Evolutionary conservation across 2,888 invertebrate species (phyloP), one percentile per base, ranked within the genome.

Genomic region (Cordilura impudica): DNA sequence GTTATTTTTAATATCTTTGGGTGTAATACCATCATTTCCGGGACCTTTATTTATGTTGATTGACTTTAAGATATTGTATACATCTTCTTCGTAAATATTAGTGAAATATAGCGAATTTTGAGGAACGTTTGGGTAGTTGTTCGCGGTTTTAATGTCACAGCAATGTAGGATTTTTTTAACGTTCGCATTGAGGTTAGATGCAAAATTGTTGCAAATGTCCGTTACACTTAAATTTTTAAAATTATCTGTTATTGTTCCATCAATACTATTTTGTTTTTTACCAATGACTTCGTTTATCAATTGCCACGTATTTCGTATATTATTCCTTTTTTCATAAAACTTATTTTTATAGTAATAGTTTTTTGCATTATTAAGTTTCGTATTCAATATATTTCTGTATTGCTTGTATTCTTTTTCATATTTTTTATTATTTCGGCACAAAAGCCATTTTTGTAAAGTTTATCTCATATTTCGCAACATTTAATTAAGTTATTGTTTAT

Each of bases 291-390:
- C n/a, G n/a, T n/a, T n/a, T n/a, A n/a, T n/a, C n/a, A n/a, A n/a
- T n/a, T n/a, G n/a, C n/a, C n/a, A n/a, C n/a, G n/a, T 78, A 39
- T 71, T 0, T 66, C 72, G 26, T 26, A 26, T 26, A 26, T n/a
- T n/a, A n/a, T n/a, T n/a, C n/a, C n/a, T n/a, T n/a, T 26, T 26
- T 26, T 5, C 26, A 26, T 26, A 3, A 26, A 26, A 5, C 3
- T 26, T 26, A 6, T 26, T 26, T 26, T 26, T 3, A 5, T 26
- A 26, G 6, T 26, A 26, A 6, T 26, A 26, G 26, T 6, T 26
- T 26, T 26, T 5, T 5, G 6, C 26, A 26, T 26, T 5, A 26
- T 26, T 6, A 3, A 26, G 6, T 26, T 26, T 5, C 6, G 3
- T 26, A 26, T 26, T 26, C 6, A 26, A 6, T 5, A 26, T 6